Conservation (phyloP, 2,888 invertebrate genomes). For the Eupithecia centaureata region DNA sequence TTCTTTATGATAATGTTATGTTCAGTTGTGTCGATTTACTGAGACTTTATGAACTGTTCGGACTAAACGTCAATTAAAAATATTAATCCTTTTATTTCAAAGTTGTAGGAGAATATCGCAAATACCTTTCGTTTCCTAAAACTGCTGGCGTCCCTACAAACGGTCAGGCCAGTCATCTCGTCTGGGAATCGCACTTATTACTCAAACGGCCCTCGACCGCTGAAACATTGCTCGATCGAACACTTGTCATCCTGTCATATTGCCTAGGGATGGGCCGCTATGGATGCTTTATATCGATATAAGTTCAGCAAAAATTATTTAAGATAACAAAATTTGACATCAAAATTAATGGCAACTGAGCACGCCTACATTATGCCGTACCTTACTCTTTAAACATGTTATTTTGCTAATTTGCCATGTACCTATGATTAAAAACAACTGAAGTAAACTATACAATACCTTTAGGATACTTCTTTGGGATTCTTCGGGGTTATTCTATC, state of each 20-base stretch:
- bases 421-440: no score
- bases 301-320: no score
- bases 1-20: no score
- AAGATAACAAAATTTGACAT: no score
- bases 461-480: no score
- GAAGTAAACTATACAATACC: no score
- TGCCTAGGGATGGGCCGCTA: conserved; percentile 16
- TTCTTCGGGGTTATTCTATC: no score
- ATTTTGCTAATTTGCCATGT: no score
- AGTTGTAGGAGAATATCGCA: neutral
- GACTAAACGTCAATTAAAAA: neutral
- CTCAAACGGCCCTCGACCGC: conserved; percentile 54
- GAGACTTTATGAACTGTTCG: neutral
- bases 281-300: conserved; percentile 16
- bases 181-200: conserved; percentile 72
- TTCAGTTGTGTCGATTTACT: no score
- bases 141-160: conserved; percentile 44
- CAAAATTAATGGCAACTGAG: no score
- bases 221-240: conserved; percentile 69
- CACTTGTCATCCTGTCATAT: conserved; percentile 52
- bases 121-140: neutral
- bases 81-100: neutral
- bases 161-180: conserved; percentile 64
- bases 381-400: no score
- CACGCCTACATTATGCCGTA: no score